Evolutionary conservation across 2,797 vertebrate species (phyloP), one percentile per base, ranked within the genome.

Genomic region (Enteromius trimaculatus): DNA sequence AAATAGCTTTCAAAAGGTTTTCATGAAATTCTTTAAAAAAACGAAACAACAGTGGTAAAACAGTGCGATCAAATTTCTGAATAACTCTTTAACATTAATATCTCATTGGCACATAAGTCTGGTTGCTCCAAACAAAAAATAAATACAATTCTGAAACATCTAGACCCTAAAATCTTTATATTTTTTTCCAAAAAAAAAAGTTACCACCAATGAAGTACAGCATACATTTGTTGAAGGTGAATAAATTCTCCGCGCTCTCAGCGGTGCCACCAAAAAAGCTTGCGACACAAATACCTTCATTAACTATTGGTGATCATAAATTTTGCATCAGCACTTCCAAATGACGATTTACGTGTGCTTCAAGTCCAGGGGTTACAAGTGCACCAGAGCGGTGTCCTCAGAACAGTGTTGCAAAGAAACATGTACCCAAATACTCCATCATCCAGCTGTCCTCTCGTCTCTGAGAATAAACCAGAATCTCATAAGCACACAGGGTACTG

Each of bases 381-480:
- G 51, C 81, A 82, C 37, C 60, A 64, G 64, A 62, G 42, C n/a
- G 66, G 81, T 84, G 64, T 85, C 79, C 84, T 78, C 79, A 78
- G 65, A 87, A 84, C 88, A 87, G 84, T 88, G 87, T 85, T 84
- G 84, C 79, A 74, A 76, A 53, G 62, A 84, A 87, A 84, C 66
- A 26, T 80, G 81, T 83, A 70, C 69, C 77, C 84, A 60, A 80
- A 75, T 75, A 51, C 26, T 44, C 39, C 79, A 13, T 39, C 42
- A 21, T 74, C 29, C 39, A 23, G 47, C 78, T 37, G 44, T 77
- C 58, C 64, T 72, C 10, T 66, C 26, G 21, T 53, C 79, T 87
- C 87, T 88, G 81, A 31, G 77, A 88, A 34, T 5, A 60, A 77
- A 88, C n/a, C 16, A 72, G 11, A 58, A 26, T 69, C 29, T 47